Percentiles rank a stretch among this genome's conserved stretches.
Conservation (phyloP, 2,113 vertebrate genomes). For the Picathartes gymnocephalus region DNA sequence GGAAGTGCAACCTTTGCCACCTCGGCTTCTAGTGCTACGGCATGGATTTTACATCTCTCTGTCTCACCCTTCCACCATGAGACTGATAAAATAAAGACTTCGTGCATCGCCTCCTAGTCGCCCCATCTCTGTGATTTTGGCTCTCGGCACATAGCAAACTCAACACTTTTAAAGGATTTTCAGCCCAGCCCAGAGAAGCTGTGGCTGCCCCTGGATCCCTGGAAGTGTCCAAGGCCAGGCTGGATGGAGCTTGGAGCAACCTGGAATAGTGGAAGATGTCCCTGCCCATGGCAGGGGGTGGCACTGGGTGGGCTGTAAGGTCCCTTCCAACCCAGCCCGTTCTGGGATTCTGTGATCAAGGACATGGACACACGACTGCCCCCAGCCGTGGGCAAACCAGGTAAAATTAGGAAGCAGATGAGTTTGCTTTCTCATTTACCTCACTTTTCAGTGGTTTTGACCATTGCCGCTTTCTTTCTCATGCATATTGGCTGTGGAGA, state of each 20-base stretch:
- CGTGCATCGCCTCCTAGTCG: no score
- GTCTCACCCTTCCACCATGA: no score
- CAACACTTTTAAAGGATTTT: background rate
- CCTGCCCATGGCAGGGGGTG: background rate
- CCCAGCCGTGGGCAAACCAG: background rate
- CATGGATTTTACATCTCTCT: no score
- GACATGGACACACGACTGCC: accelerated
- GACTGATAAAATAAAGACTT: no score
- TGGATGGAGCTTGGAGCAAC: accelerated
- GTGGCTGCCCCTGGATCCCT: background rate
- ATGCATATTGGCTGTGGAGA: background rate
- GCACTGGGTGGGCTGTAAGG: background rate
- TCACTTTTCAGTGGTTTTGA: background rate
- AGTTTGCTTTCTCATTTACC: background rate
- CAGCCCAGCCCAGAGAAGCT: background rate
- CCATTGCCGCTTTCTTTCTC: background rate
- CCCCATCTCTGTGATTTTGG: no score
- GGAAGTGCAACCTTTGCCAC: no score
- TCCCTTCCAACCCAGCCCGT: background rate
- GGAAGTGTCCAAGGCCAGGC: accelerated
- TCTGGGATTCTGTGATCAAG: background rate
- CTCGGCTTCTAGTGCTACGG: no score
- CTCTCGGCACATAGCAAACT: no score
- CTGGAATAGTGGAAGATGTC: accelerated
- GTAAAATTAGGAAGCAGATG: background rate